phyloP scores from a whole-genome alignment of 2,888 invertebrate genomes.

The Drosophila rellima region DNA sequence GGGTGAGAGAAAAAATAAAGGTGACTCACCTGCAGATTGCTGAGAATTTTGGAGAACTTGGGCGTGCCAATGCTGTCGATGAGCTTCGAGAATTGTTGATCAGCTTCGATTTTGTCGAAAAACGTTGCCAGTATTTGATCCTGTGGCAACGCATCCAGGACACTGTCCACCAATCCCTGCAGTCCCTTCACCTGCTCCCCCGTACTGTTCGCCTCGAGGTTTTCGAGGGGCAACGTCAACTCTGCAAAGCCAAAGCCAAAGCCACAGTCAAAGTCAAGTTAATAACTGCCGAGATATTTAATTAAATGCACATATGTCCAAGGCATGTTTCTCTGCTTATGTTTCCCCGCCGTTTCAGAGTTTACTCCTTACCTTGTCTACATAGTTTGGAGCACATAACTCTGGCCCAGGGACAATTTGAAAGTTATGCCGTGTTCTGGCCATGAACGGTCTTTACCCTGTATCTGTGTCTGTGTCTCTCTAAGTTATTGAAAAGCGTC shows the following conservation, averaged over 20 bases:
- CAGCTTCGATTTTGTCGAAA: conserved; percentile 84
- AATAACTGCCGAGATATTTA: conserved; percentile 49
- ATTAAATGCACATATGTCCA: conserved; percentile 47
- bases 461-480: not conserved
- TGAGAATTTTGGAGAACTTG: conserved; percentile 80
- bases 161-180: conserved; percentile 84
- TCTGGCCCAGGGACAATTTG: conserved; percentile 18
- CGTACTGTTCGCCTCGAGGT: conserved; percentile 13
- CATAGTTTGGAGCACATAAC: conserved; percentile 45
- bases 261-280: conserved; percentile 16
- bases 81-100: conserved; percentile 83
- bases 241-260: conserved; percentile 27
- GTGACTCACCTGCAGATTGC: conserved; percentile 83
- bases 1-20: not conserved
- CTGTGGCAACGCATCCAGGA: conserved; percentile 84
- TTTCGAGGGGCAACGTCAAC: conserved; percentile 28
- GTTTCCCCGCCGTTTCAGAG: not conserved
- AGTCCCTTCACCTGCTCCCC: conserved; percentile 79
- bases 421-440: conserved; percentile 42
- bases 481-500: conserved; percentile 9
- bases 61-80: conserved; percentile 83
- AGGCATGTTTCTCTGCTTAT: conserved; percentile 2
- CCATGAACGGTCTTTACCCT: not conserved
- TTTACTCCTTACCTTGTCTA: conserved; percentile 27
- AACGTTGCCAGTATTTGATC: conserved; percentile 84